Conservation (phyloP, 2,888 invertebrate species). For the Trichopria drosophilae region DNA sequence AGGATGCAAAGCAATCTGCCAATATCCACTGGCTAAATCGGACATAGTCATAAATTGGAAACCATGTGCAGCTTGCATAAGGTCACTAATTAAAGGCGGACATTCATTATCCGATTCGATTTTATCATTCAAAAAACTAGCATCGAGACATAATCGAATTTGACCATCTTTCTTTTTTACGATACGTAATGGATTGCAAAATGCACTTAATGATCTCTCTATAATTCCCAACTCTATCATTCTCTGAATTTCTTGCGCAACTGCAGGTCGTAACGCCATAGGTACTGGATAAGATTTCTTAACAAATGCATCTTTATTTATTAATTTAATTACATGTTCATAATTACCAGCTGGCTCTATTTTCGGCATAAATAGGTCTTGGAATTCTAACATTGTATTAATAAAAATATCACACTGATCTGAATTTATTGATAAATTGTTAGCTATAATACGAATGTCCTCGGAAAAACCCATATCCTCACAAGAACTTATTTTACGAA, state of each 20-base stretch:
- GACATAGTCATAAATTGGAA: slow-evolving; percentile 29
- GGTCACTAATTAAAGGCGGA: slow-evolving; percentile 30
- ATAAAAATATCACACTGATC: no score
- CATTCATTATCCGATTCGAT: slow-evolving; percentile 40
- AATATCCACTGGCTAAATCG: slow-evolving; percentile 36
- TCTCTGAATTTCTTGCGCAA: background rate
- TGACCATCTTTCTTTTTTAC: slow-evolving; percentile 39
- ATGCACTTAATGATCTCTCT: background rate
- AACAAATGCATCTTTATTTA: no score
- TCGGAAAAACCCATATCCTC: no score
- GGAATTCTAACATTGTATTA: no score
- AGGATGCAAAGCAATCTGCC: slow-evolving; percentile 35
- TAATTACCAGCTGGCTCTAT: no score
- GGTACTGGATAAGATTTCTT: background rate
- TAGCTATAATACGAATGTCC: no score
- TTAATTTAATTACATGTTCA: no score
- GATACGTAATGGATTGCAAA: slow-evolving; percentile 40
- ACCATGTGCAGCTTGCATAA: slow-evolving; percentile 33
- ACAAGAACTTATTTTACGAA: no score
- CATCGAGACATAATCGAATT: slow-evolving; percentile 36
- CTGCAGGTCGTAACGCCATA: background rate
- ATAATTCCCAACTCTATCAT: background rate
- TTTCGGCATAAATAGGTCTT: no score
- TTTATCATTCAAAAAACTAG: slow-evolving; percentile 41
- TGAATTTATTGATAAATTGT: no score